Conservation (phyloP, 2,113 vertebrate genomes). For the Albula glossodonta region DNA sequence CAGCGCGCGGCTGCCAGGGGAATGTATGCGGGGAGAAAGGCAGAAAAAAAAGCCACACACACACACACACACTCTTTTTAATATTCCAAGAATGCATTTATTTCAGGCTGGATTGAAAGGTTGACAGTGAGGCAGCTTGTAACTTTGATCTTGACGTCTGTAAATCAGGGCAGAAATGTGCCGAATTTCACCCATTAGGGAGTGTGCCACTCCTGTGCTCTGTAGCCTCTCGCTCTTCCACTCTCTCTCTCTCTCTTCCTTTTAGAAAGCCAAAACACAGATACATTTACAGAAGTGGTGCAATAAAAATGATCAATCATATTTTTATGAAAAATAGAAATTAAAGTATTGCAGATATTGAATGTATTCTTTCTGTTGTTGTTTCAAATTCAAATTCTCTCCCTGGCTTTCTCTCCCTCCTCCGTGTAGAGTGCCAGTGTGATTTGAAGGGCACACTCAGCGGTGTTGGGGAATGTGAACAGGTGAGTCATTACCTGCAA, state of each 20-base stretch:
- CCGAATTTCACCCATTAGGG: slow-evolving; percentile 48
- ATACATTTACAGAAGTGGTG: too few species aligned
- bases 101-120: slow-evolving; percentile 35
- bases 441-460: slow-evolving; percentile 82
- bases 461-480: slow-evolving; percentile 81
- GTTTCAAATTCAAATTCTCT: neutral
- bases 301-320: too few species aligned
- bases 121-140: slow-evolving; percentile 39
- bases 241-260: slow-evolving; percentile 9
- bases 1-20: slow-evolving; percentile 29
- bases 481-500: slow-evolving; percentile 71
- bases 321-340: too few species aligned
- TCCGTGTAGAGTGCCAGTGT: slow-evolving; percentile 81
- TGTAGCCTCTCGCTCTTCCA: slow-evolving; percentile 11
- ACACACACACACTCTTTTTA: slow-evolving; percentile 35
- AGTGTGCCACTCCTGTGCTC: slow-evolving; percentile 58
- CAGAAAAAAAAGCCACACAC: neutral
- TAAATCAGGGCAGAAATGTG: slow-evolving; percentile 44
- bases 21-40: slow-evolving; percentile 29
- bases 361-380: neutral
- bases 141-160: slow-evolving; percentile 59
- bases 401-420: slow-evolving; percentile 10
- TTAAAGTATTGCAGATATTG: neutral
- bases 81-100: slow-evolving; percentile 59
- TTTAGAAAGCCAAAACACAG: too few species aligned